Conservation (phyloP, 1,140 invertebrate species). For the Cyclargus thomasi region DNA sequence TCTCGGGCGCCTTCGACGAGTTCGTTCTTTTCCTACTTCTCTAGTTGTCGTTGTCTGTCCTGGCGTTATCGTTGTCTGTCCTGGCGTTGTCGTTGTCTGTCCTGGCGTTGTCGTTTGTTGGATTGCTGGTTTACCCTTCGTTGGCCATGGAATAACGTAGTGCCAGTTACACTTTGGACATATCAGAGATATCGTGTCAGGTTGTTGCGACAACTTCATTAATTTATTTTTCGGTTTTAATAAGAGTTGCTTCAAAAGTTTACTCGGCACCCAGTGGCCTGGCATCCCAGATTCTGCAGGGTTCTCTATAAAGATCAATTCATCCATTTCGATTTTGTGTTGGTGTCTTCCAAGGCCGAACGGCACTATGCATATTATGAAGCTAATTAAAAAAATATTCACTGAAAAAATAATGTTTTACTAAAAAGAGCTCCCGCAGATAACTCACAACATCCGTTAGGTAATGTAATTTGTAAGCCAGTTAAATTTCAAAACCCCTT, state of each 20-base stretch:
- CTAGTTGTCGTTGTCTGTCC: conserved; percentile 5
- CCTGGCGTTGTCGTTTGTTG: conserved; percentile 6
- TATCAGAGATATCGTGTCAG: neutral
- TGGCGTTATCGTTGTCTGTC: neutral
- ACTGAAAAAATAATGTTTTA: conserved; percentile 14
- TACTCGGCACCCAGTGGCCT: conserved; percentile 46
- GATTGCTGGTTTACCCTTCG: no score
- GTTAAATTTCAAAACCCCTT: no score
- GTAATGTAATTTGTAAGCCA: no score
- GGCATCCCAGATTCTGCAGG: conserved; percentile 45
- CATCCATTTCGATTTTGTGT: conserved; percentile 27
- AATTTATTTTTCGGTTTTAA: conserved; percentile 23
- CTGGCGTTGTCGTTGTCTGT: conserved; percentile 13
- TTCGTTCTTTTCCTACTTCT: neutral
- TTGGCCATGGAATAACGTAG: no score
- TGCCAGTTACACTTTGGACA: neutral
- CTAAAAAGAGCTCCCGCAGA: no score
- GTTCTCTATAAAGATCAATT: conserved; percentile 41
- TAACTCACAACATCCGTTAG: no score
- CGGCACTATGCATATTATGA: neutral
- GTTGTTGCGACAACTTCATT: neutral
- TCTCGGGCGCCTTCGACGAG: neutral
- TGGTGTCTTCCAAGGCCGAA: neutral
- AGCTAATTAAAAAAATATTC: neutral
- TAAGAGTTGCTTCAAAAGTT: conserved; percentile 42